Evolutionary conservation across 2,797 vertebrate genomes (phyloP).

Genomic region (Eulemur rubriventer): DNA sequence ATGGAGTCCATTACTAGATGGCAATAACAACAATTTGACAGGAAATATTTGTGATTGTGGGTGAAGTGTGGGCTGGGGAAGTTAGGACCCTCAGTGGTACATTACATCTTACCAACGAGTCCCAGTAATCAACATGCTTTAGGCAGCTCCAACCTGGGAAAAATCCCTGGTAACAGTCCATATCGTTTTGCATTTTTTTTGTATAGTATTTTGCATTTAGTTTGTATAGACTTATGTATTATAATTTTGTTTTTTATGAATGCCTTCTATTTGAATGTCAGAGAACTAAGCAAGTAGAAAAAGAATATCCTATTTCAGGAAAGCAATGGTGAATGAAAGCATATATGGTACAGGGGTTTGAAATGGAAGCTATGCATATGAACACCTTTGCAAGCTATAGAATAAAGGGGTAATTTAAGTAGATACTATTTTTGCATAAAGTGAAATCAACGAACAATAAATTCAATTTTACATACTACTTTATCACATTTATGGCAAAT

Average conservation of each 20-base stretch:
- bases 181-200: constrained; percentile 50
- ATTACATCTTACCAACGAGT: background rate
- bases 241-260: constrained; percentile 27
- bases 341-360: background rate
- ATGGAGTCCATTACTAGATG: background rate
- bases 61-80: background rate
- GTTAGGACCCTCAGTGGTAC: background rate
- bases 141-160: background rate
- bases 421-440: constrained; percentile 10
- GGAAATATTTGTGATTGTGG: background rate
- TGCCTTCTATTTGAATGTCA: constrained; percentile 33
- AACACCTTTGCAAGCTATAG: background rate
- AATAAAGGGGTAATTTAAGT: background rate
- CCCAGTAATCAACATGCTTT: background rate
- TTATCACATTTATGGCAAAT: constrained; percentile 21
- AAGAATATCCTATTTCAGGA: constrained; percentile 46
- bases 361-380: background rate
- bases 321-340: constrained; percentile 3
- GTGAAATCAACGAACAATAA: background rate
- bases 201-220: constrained; percentile 62
- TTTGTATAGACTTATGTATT: constrained; percentile 48
- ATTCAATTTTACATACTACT: background rate
- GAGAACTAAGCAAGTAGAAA: background rate
- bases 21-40: background rate
- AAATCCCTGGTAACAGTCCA: background rate